A percentile compares a stretch with the other conserved stretches of the same genome.
Evolutionary conservation across 2,113 vertebrate genomes (phyloP).

Genomic region (Anhinga rufa): DNA sequence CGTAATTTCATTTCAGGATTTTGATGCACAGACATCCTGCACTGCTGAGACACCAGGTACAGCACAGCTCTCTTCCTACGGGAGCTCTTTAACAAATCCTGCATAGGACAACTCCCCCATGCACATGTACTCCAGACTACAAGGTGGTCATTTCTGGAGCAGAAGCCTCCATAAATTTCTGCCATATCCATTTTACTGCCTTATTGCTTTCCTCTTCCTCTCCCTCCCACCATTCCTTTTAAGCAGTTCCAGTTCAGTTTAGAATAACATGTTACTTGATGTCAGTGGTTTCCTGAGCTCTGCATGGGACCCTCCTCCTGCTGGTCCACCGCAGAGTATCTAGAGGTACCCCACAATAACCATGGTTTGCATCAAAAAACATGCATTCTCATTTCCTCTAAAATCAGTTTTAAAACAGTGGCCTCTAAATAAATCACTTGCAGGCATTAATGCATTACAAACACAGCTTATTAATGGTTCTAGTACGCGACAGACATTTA

Average conservation of each 20-base stretch:
- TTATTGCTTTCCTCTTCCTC: not conserved
- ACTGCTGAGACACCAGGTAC: not conserved
- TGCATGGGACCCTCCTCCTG: not conserved
- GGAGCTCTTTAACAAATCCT: not conserved
- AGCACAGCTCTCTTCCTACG: not conserved
- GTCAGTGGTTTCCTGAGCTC: not conserved
- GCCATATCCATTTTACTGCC: not conserved
- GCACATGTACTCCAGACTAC: not conserved
- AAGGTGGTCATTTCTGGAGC: not conserved
- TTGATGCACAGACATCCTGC: not conserved
- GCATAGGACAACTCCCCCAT: not conserved
- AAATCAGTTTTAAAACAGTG: not conserved
- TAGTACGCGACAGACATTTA: rapidly evolving
- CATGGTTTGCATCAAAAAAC: not conserved
- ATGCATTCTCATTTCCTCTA: not conserved
- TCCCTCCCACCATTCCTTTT: not conserved
- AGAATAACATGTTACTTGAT: not conserved
- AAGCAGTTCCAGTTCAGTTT: not conserved
- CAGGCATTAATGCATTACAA: not conserved
- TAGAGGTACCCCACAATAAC: not conserved
- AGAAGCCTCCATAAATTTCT: not conserved
- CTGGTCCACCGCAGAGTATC: not conserved
- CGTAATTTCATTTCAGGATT: not conserved
- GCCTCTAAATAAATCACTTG: not conserved
- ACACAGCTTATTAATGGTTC: not conserved